Base-by-base conservation (phyloP, 2,113 vertebrate genomes). In the Picathartes gymnocephalus region DNA sequence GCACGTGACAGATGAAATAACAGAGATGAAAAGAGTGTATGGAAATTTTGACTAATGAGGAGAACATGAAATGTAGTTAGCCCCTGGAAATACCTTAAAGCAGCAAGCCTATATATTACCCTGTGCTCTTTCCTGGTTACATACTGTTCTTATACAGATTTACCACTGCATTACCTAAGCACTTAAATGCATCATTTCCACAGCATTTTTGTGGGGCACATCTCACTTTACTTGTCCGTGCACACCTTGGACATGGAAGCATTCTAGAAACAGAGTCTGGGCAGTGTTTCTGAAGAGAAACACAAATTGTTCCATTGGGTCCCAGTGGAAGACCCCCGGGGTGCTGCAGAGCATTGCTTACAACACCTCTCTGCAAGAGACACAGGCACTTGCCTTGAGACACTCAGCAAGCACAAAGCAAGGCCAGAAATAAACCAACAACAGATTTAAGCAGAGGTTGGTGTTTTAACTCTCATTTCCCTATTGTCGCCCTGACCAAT, bases 31-130 rank as follows among this genome's bases (percentile, higher is more conserved):
- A 86, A 37, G 50, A 90, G 9, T 5, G 28, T 45, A 56, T 48
- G 57, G 74, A 90, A 90, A 76, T 80, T 84, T 64, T 90, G n/a
- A 86, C 50, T 92, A 60, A 94, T 25, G 54, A 92, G 81, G 71
- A 66, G 81, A 81, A 79, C 17, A 65, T 35, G 56, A 87, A 84
- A 82, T 15, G 5, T 7, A 76, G 53, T 35, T 50, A 87, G 40
- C 7, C 20, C 90, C 58, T 85, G 66, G 66, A 92, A 95, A 86
- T 76, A 85, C 31, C 50, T 80, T 69, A 85, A 56, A 90, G 48
- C 24, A 93, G 33, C 25, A 79, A 47, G 42, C 53, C 40, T 42
- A 1, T 68, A 7, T 48, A 68, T 57, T 40, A 85, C 20, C 19
- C 28, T 25, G 4, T 65, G 33, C 11, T 60, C 57, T 87, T 65